A percentile compares a stretch with the other conserved stretches of the same genome.
These are phyloP conservation scores for Sialia sialis DNA, from an alignment of 2,113 vertebrate species.

Conservation along the genomic window DNA sequence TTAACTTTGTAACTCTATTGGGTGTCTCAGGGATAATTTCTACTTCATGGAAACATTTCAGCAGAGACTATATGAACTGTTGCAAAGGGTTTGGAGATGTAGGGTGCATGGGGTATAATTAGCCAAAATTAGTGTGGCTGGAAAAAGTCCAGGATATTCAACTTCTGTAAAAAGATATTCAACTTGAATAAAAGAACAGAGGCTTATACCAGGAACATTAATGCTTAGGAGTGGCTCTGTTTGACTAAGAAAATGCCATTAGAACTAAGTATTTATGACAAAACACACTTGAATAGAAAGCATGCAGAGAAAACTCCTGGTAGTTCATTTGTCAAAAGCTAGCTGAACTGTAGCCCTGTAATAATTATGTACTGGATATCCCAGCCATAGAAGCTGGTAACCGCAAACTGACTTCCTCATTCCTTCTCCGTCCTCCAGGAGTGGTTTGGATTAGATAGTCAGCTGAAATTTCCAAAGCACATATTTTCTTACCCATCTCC, in stretches of 20 bases:
- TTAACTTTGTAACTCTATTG: neutral
- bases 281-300: conserved; percentile 52
- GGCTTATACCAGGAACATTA: conserved; percentile 21
- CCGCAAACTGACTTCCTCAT: conserved; percentile 73
- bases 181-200: neutral
- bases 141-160: neutral
- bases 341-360: conserved; percentile 54
- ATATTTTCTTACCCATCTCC: conserved; percentile 22
- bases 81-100: neutral
- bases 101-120: neutral
- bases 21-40: neutral
- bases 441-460: conserved; percentile 57
- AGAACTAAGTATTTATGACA: conserved; percentile 44
- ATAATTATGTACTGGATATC: conserved; percentile 52
- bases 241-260: conserved; percentile 45
- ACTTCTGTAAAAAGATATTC: neutral
- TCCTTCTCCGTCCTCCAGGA: conserved; percentile 69
- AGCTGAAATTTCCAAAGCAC: conserved; percentile 17
- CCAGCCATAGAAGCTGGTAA: conserved; percentile 26
- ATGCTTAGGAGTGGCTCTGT: conserved; percentile 41
- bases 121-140: neutral
- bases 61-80: neutral
- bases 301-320: neutral
- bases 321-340: conserved; percentile 46
- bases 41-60: neutral